Conservation (phyloP, 1,140 invertebrate species). For the Spodoptera litura region DNA sequence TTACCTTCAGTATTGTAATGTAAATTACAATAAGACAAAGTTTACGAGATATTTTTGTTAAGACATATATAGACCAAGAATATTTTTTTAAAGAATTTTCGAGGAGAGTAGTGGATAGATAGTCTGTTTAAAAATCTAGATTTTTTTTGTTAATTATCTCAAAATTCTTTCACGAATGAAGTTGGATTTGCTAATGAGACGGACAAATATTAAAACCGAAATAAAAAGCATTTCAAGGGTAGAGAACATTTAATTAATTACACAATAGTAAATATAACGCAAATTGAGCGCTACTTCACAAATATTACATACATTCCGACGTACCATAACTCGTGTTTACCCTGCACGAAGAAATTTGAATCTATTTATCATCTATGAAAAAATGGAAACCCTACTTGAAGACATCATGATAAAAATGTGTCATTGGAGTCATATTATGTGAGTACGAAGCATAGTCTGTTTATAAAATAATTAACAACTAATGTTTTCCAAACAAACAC, state of each 20-base stretch:
- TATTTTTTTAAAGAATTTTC: too few relatives aligned
- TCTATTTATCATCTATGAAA: constrained; percentile 70
- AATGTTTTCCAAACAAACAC: constrained; percentile 44
- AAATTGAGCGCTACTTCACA: constrained; percentile 62
- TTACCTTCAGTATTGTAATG: too few relatives aligned
- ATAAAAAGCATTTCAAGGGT: constrained; percentile 37
- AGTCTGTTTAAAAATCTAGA: too few relatives aligned
- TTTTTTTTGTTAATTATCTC: too few relatives aligned
- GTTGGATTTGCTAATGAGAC: too few relatives aligned
- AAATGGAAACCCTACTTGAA: constrained; percentile 57
- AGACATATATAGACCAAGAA: too few relatives aligned
- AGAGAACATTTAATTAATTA: constrained; percentile 60
- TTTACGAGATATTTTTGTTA: too few relatives aligned
- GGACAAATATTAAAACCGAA: constrained; percentile 2
- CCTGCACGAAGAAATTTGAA: constrained; percentile 85
- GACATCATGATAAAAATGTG: constrained; percentile 63
- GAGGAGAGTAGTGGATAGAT: too few relatives aligned
- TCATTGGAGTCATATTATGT: constrained; percentile 48
- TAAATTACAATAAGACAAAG: too few relatives aligned
- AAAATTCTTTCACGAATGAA: too few relatives aligned
- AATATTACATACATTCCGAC: constrained; percentile 50
- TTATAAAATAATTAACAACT: constrained; percentile 43
- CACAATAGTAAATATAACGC: constrained; percentile 62
- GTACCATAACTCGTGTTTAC: constrained; percentile 62
- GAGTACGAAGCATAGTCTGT: constrained; percentile 50